Percentiles rank a stretch among this genome's conserved stretches.
Evolutionary conservation across 2,113 vertebrate species (phyloP).

Genomic region (Madoqua kirkii): DNA sequence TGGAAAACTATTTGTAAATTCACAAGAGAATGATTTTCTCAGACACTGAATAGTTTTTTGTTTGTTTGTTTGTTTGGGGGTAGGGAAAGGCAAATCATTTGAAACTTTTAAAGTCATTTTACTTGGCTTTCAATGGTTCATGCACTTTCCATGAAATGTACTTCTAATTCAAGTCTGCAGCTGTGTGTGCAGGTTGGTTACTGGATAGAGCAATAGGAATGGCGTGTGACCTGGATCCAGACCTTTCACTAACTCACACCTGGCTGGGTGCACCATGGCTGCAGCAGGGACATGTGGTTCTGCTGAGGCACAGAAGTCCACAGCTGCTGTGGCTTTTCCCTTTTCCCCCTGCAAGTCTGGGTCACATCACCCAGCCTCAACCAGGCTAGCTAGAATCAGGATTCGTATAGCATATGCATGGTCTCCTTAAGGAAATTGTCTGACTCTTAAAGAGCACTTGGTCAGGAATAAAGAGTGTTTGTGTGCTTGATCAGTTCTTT

Average conservation of each 20-base stretch:
- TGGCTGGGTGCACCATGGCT: not conserved
- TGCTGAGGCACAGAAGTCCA: not conserved
- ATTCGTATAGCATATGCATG: slow-evolving; percentile 20
- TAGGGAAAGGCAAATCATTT: not conserved
- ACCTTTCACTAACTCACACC: not conserved
- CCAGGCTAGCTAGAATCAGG: not conserved
- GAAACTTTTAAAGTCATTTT: not conserved
- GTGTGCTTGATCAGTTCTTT: not conserved
- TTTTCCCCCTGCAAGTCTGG: not conserved
- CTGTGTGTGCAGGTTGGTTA: not conserved
- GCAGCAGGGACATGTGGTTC: too few relatives aligned
- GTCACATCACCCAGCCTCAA: not conserved
- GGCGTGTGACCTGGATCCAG: too few relatives aligned
- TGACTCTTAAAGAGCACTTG: slow-evolving; percentile 33
- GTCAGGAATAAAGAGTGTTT: slow-evolving; percentile 12
- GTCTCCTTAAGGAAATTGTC: slow-evolving; percentile 51
- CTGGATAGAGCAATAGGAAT: not conserved
- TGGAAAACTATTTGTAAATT: not conserved
- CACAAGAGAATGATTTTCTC: not conserved
- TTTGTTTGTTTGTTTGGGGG: not conserved
- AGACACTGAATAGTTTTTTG: not conserved
- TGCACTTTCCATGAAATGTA: not conserved
- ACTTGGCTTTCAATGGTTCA: not conserved
- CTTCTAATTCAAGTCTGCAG: not conserved
- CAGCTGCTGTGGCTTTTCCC: not conserved